A percentile compares a stretch with the other conserved stretches of the same genome.
Conservation (phyloP, 2,888 invertebrate genomes). For the Troglohyphantes excavatus region DNA sequence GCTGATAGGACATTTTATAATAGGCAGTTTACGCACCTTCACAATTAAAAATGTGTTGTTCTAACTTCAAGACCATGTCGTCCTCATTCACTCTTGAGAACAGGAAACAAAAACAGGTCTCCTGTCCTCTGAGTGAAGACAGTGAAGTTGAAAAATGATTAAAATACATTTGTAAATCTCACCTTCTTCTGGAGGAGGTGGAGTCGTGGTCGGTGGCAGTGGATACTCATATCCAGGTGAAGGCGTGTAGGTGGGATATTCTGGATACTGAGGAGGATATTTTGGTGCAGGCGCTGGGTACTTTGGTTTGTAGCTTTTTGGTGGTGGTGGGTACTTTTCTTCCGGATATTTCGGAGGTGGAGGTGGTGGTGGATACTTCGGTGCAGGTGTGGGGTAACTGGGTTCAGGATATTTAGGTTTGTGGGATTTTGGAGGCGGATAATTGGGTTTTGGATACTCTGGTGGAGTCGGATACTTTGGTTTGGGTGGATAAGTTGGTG, state of each 20-base stretch:
- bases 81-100: too few relatives aligned
- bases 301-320: constrained; percentile 36
- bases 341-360: constrained; percentile 30
- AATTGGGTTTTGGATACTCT: neutral
- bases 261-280: constrained; percentile 35
- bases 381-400: neutral
- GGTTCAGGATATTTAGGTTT: constrained; percentile 2
- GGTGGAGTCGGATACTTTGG: constrained; percentile 31
- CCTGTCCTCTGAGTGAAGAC: too few relatives aligned
- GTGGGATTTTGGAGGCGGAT: constrained; percentile 8
- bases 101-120: too few relatives aligned
- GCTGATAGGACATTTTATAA: too few relatives aligned
- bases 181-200: constrained; percentile 19
- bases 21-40: too few relatives aligned
- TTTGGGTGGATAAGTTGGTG: constrained; percentile 22
- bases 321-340: constrained; percentile 20
- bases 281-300: constrained; percentile 46
- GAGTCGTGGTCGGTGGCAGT: constrained; percentile 27
- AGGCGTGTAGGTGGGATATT: constrained; percentile 58
- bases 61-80: too few relatives aligned
- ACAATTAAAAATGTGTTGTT: too few relatives aligned
- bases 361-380: constrained; percentile 36
- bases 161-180: too few relatives aligned
- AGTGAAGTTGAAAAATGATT: too few relatives aligned
- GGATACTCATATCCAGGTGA: constrained; percentile 65